phyloP scores from a whole-genome alignment of 1,140 invertebrate genomes.

The Bombus soroeensis region DNA sequence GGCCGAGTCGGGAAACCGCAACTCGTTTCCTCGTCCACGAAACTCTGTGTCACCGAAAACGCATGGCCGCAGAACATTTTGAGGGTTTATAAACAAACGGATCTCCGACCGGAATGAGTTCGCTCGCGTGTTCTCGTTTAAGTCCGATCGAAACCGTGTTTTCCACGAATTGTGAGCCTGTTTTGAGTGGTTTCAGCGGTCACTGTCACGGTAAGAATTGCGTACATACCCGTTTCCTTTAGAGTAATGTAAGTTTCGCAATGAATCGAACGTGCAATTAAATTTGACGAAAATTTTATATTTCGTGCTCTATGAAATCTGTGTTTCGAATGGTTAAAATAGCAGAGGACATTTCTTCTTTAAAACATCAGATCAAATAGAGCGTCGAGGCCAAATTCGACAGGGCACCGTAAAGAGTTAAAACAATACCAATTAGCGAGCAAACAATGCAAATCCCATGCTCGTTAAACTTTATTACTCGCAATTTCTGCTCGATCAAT shows the following conservation, averaged over 20 bases:
- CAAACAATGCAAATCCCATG: background rate
- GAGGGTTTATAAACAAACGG: slow-evolving; percentile 41
- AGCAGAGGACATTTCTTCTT: background rate
- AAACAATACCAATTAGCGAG: background rate
- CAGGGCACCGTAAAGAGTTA: background rate
- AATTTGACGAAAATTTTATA: background rate
- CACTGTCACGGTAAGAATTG: background rate
- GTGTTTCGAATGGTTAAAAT: background rate
- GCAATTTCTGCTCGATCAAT: background rate
- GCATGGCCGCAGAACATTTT: slow-evolving; percentile 25
- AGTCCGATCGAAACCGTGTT: background rate
- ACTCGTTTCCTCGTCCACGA: slow-evolving; percentile 27
- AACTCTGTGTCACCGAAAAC: slow-evolving; percentile 31
- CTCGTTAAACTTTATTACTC: background rate
- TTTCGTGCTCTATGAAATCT: background rate
- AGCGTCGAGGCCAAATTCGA: background rate
- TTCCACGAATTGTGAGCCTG: background rate
- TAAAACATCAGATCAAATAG: background rate
- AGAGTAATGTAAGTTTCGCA: background rate
- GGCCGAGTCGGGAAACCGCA: slow-evolving; percentile 42
- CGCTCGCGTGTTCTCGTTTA: background rate
- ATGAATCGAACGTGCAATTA: background rate
- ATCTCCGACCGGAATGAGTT: background rate
- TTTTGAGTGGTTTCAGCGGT: background rate
- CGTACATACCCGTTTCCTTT: too few relatives aligned